Percentiles rank a stretch among this genome's conserved stretches.
These are phyloP conservation scores for Pseudomyrmex pallidus DNA, from an alignment of 1,140 invertebrate species.

Conservation along the genomic window DNA sequence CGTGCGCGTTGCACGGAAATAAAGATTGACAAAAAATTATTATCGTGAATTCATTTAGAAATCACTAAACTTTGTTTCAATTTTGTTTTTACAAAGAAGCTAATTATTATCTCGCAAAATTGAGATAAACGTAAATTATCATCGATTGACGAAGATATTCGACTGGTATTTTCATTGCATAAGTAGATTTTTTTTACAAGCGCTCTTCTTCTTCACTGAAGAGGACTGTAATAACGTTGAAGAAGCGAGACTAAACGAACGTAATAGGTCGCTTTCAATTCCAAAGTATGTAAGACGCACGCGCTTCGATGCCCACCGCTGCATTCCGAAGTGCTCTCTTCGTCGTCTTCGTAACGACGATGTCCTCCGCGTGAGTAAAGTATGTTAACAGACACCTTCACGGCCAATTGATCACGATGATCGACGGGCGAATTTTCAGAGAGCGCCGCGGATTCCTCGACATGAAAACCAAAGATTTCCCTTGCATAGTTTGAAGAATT, in stretches of 20 bases:
- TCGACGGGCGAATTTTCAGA: slow-evolving; percentile 45
- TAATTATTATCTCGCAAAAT: not conserved
- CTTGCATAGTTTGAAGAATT: not conserved
- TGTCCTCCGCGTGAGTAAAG: slow-evolving; percentile 9
- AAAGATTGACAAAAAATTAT: too few relatives aligned
- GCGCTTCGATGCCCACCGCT: slow-evolving; percentile 54
- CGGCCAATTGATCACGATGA: slow-evolving; percentile 43
- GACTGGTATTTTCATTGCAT: not conserved
- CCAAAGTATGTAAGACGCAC: slow-evolving; percentile 14
- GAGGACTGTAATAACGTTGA: slow-evolving; percentile 14
- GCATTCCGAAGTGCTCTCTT: slow-evolving; percentile 33
- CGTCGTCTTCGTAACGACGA: slow-evolving; percentile 15
- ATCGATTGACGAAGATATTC: not conserved
- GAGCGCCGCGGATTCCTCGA: slow-evolving; percentile 12
- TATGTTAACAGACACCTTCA: slow-evolving; percentile 52
- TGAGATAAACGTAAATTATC: not conserved
- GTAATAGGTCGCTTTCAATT: slow-evolving; percentile 44
- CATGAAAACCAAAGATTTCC: slow-evolving; percentile 20
- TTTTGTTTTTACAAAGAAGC: too few relatives aligned
- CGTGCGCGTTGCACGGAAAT: too few relatives aligned
- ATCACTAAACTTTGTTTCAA: too few relatives aligned
- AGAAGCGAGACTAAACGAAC: slow-evolving; percentile 36
- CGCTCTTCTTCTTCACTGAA: not conserved
- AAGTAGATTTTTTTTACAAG: not conserved
- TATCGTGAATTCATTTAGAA: too few relatives aligned